phyloP scores from a whole-genome alignment of 1,140 invertebrate species.

The Leucophenga varia region DNA sequence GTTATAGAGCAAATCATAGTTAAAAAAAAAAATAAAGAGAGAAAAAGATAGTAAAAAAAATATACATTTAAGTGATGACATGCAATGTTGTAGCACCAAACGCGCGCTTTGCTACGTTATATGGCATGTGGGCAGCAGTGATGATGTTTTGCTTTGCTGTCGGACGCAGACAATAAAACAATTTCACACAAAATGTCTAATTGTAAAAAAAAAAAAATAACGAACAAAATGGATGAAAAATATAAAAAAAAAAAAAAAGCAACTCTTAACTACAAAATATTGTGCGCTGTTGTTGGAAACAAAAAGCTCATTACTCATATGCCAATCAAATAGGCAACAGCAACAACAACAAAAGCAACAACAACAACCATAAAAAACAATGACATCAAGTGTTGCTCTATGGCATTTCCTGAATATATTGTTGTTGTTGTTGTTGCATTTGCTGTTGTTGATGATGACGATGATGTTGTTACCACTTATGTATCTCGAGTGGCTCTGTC shows the following conservation, averaged over 20 bases:
- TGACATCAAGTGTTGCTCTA: too few relatives aligned
- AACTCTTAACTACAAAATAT: conserved; percentile 7
- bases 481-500: not conserved
- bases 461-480: not conserved
- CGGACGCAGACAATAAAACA: conserved; percentile 17
- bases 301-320: conserved; percentile 54
- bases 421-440: too few relatives aligned
- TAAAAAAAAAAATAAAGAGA: conserved; percentile 17
- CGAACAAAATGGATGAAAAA: conserved; percentile 29
- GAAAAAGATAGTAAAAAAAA: conserved; percentile 20
- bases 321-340: conserved; percentile 33
- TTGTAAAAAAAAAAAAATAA: conserved; percentile 1
- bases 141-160: too few relatives aligned
- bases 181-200: conserved; percentile 40
- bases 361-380: too few relatives aligned
- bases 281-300: conserved; percentile 38
- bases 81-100: too few relatives aligned
- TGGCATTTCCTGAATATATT: too few relatives aligned
- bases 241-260: conserved; percentile 18
- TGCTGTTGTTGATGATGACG: too few relatives aligned
- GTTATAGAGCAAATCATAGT: too few relatives aligned
- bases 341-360: not conserved
- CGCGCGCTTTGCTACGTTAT: too few relatives aligned
- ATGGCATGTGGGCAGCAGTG: too few relatives aligned
- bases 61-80: conserved; percentile 39